These are phyloP conservation scores for Muscicapa striata DNA, from an alignment of 2,797 vertebrate species.

Conservation along the genomic window DNA sequence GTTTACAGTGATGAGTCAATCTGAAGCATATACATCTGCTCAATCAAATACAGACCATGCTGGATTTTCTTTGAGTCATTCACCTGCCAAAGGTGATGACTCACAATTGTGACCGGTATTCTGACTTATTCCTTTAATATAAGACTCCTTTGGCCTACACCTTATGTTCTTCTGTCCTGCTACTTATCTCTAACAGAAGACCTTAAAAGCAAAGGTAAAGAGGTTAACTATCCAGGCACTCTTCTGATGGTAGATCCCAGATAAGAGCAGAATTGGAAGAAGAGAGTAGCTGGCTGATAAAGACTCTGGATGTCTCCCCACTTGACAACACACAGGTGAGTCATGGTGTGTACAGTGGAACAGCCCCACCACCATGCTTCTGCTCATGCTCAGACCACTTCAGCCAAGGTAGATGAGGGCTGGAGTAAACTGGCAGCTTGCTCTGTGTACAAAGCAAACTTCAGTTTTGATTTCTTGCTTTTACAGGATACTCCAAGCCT, in stretches of 20 bases:
- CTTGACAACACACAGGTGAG: fast-evolving
- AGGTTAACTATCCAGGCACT: background rate
- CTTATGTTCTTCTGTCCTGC: background rate
- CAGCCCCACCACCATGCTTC: fast-evolving
- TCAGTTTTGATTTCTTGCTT: background rate
- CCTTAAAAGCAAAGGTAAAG: background rate
- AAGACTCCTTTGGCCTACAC: background rate
- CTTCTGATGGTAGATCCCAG: background rate
- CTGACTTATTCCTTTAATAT: background rate
- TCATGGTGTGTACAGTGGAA: background rate
- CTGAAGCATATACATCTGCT: background rate
- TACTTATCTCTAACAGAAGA: background rate
- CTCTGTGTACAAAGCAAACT: background rate
- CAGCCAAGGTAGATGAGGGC: fast-evolving
- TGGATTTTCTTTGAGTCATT: background rate
- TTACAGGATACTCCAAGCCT: background rate
- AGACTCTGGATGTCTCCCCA: background rate
- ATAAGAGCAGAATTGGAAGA: background rate
- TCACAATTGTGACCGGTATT: background rate
- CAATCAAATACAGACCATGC: background rate
- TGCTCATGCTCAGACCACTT: background rate
- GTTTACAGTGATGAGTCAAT: background rate
- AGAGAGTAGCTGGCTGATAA: background rate
- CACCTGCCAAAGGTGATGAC: background rate
- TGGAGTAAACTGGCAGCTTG: background rate